phyloP scores from a whole-genome alignment of 2,888 invertebrate genomes.

The Drepana falcataria region DNA sequence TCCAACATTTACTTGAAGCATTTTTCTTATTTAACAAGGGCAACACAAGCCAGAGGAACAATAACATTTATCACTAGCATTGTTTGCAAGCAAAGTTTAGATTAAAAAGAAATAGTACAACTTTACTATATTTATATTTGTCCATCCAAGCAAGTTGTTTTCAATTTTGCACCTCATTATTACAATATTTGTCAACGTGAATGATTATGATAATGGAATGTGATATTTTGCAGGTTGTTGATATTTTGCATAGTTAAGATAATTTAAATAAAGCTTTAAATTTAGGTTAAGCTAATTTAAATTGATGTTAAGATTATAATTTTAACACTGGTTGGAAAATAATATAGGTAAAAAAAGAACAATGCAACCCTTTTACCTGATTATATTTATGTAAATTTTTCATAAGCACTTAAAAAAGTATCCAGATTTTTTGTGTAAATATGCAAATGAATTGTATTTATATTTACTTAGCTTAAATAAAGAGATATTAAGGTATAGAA shows the following conservation, averaged over 20 bases:
- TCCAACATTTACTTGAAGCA: too few relatives aligned
- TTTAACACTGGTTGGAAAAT: constrained; percentile 9
- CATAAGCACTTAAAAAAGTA: background rate
- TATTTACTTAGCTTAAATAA: constrained; percentile 55
- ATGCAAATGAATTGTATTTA: constrained; percentile 23
- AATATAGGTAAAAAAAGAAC: background rate
- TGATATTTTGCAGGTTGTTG: constrained; percentile 67
- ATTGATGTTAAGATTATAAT: constrained; percentile 46
- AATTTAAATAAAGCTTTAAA: constrained; percentile 55
- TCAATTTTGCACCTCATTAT: too few relatives aligned
- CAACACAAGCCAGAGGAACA: too few relatives aligned
- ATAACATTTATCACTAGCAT: too few relatives aligned
- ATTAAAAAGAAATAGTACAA: background rate
- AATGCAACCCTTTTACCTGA: background rate
- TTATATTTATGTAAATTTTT: background rate
- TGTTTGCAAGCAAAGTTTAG: too few relatives aligned
- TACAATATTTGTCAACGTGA: background rate
- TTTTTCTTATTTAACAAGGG: too few relatives aligned
- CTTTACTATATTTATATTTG: background rate
- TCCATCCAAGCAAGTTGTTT: too few relatives aligned
- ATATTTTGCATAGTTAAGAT: constrained; percentile 42
- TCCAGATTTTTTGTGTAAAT: constrained; percentile 18
- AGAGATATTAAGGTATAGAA: constrained; percentile 27
- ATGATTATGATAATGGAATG: constrained; percentile 32
- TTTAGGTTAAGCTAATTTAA: constrained; percentile 30